Percentiles rank a stretch among this genome's conserved stretches.
Evolutionary conservation across 2,888 invertebrate species (phyloP).

Genomic region (Petrolisthes manimaculis): DNA sequence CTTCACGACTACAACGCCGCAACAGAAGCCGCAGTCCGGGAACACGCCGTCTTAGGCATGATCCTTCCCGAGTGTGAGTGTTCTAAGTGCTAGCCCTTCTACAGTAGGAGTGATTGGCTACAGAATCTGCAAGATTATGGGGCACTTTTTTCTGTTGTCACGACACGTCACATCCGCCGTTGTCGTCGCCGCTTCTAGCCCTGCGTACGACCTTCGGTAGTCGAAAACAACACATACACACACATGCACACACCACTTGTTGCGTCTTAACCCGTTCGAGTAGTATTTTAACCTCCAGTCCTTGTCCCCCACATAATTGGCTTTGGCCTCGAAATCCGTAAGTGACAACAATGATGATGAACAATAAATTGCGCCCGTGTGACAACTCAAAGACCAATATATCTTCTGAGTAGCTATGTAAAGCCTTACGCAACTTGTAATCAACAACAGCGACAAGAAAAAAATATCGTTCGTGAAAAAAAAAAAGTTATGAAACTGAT

Average conservation of each 20-base stretch:
- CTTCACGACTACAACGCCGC: slow-evolving; percentile 53
- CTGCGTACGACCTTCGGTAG: too few species aligned
- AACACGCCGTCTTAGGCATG: slow-evolving; percentile 59
- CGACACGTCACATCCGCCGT: too few species aligned
- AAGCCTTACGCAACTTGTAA: slow-evolving; percentile 2
- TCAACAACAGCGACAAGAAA: background rate
- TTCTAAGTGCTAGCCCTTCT: slow-evolving; percentile 26
- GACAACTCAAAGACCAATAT: background rate
- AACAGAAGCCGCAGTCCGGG: slow-evolving; percentile 50
- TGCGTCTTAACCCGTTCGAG: slow-evolving; percentile 10
- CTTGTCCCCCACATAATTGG: background rate
- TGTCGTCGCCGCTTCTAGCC: too few species aligned
- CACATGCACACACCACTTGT: background rate
- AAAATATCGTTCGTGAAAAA: background rate
- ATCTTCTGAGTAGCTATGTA: slow-evolving; percentile 1
- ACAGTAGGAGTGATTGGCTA: slow-evolving; percentile 27
- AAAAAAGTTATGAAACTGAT: background rate
- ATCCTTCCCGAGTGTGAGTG: slow-evolving; percentile 61
- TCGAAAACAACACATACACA: too few species aligned
- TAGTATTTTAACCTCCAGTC: slow-evolving; percentile 3
- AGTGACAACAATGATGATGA: slow-evolving; percentile 6
- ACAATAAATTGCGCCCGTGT: background rate
- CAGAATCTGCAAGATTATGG: too few species aligned
- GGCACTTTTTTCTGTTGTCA: too few species aligned
- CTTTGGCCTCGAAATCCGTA: slow-evolving; percentile 6